Evolutionary conservation across 1,140 invertebrate species (phyloP), one percentile per base, ranked within the genome.

Genomic region (Lordiphosa clarofinis): DNA sequence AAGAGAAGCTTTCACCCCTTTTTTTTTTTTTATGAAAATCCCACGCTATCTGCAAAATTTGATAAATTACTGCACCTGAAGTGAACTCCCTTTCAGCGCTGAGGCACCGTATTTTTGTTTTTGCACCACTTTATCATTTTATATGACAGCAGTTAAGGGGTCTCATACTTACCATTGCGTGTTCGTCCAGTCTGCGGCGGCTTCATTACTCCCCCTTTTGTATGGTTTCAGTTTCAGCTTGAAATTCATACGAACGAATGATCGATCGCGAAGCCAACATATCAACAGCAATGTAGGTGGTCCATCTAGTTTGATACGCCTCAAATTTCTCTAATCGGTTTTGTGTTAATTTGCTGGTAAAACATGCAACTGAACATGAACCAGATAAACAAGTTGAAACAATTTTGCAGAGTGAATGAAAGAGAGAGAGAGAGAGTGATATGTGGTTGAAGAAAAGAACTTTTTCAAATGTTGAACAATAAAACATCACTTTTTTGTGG

Each of bases 271-370:
- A 43, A 44, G 48, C 19, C 54, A n/a, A 52, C 43, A 49, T 47
- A 52, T 50, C 38, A 43, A 43, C 50, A 47, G 35, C 44, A 39
- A 48, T 54, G 65, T 42, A 48, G 73, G 73, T 78, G 74, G 73
- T 78, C 72, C 56, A 48, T 78, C 72, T 52, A 48, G 28, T 53
- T 54, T 33, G 15, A 52, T 44, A 49, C 55, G 73, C 58, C 57
- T 79, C 75, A 33, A 81, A 81, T 79, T 79, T 79, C 74, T 81
- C 74, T 56, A 59, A 47, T 48, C 57, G 52, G 33, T 57, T 66
- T 81, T 79, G 73, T 79, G 74, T 79, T 69, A 66, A 70, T 67
- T 79, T 64, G 56, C 53, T 70, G 65, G 74, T 74, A 71, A 72
- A 79, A 79, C 76, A 75, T 65, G 74, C 57, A 46, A 43, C 52